Percentiles rank a stretch among this genome's conserved stretches.
Conservation (phyloP, 2,888 invertebrate genomes). For the Sicus ferrugineus region DNA sequence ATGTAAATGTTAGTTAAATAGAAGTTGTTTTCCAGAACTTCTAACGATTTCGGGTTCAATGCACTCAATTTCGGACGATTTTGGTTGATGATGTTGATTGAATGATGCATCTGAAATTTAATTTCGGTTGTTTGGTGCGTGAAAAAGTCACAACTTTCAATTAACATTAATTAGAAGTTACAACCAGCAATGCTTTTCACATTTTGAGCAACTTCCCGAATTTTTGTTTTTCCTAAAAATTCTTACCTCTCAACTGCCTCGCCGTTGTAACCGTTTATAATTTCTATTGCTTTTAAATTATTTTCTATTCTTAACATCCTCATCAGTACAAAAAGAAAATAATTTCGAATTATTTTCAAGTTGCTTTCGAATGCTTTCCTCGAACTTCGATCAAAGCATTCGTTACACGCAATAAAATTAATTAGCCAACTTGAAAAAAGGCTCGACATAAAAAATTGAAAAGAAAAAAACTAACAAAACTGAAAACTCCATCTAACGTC, state of each 20-base stretch:
- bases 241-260: background rate
- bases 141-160: constrained; percentile 8
- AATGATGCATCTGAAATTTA: background rate
- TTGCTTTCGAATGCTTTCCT: background rate
- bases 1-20: background rate
- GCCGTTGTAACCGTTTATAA: too few relatives aligned
- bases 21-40: background rate
- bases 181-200: background rate
- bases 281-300: background rate
- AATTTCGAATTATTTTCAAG: background rate
- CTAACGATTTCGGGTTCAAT: background rate
- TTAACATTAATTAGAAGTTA: constrained; percentile 23
- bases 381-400: constrained; percentile 27
- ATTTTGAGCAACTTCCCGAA: background rate
- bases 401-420: constrained; percentile 43
- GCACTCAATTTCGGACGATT: background rate
- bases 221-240: background rate
- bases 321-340: background rate
- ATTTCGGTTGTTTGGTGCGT: background rate
- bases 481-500: background rate
- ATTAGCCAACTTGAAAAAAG: constrained; percentile 35
- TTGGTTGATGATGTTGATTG: too few relatives aligned
- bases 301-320: background rate
- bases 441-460: background rate
- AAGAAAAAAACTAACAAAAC: background rate